Base-by-base conservation (phyloP, 2,113 vertebrate species). In the Anseranas semipalmata region DNA sequence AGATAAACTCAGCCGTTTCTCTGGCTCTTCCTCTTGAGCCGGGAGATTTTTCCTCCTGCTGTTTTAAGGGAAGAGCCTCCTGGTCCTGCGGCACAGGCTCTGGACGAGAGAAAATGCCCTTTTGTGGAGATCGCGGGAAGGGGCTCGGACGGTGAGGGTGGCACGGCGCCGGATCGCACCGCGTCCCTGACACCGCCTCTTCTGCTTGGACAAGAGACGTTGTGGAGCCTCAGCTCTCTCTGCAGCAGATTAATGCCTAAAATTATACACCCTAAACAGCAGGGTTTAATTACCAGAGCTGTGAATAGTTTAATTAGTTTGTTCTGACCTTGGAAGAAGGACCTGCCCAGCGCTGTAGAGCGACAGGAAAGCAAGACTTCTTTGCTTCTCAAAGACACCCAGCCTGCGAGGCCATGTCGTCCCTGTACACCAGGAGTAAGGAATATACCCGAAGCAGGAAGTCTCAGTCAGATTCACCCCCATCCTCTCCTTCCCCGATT, bases 371-470 rank as follows among this genome's bases (percentile, higher is more conserved):
- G 95, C 95, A 87, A 95, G 92, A 81, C 67, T 63, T 58, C 85
- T 35, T 65, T 89, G 73, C 93, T 89, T n/a, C 85, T 89, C 90
- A 55, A 7, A 87, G 87, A 37, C 81, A 35, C 10, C 8, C 85
- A 86, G 68, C 94, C 76, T 1, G 62, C 85, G 88, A 97, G 98
- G 90, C 94, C 93, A 99, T 99, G 99, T 99, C 99, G 74, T 98
- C 99, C 87, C 95, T 99, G 91, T 99, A 98, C 96, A 97, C 98
- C 28, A 98, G 99, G 95, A 99, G 98, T 97, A 99, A 99, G 97
- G 99, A 99, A 21, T 98, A 99, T 63, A 98, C 98, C 50, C 98
- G 99, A 93, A 98, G 98, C 98, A 99, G 99, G 98, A 99, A 98
- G 97, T 98, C 99, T 67, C 96, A 99, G 97, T 98, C 99, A 85